These are phyloP conservation scores for Mylabris sibirica DNA, from an alignment of 2,888 invertebrate species.

Conservation along the genomic window DNA sequence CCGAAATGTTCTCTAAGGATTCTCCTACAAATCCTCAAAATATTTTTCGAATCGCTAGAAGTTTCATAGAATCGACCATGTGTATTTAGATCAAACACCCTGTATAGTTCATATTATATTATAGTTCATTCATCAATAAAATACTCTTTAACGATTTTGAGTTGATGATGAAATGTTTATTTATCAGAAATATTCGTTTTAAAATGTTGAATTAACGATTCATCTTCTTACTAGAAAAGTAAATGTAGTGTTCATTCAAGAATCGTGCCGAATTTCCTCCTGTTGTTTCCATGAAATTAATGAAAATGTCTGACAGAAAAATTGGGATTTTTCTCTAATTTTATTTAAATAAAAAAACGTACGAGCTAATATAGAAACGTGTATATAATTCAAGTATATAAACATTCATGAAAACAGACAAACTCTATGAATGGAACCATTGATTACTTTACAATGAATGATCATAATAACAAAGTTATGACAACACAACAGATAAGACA, in stretches of 20 bases:
- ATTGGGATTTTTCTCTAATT: background rate
- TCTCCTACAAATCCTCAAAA: too few species aligned
- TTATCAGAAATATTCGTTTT: background rate
- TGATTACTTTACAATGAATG: conserved; percentile 54
- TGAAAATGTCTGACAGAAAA: background rate
- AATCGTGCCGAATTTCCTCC: background rate
- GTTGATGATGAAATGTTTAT: too few species aligned
- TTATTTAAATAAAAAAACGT: background rate
- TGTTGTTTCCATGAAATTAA: background rate
- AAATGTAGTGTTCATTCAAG: background rate
- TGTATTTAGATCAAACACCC: too few species aligned
- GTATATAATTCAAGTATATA: conserved; percentile 44
- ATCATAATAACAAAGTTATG: conserved; percentile 46
- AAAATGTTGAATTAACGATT: background rate
- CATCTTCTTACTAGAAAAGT: background rate
- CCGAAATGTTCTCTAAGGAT: too few species aligned
- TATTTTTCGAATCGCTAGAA: too few species aligned
- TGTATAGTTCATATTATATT: too few species aligned
- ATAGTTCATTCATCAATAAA: background rate
- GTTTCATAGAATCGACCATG: too few species aligned
- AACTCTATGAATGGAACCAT: conserved; percentile 53
- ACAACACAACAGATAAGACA: conserved; percentile 43
- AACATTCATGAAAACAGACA: conserved; percentile 49
- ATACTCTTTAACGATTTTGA: background rate
- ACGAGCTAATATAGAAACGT: background rate